Conservation (phyloP, 2,888 invertebrate genomes). For the Mylabris sibirica region DNA sequence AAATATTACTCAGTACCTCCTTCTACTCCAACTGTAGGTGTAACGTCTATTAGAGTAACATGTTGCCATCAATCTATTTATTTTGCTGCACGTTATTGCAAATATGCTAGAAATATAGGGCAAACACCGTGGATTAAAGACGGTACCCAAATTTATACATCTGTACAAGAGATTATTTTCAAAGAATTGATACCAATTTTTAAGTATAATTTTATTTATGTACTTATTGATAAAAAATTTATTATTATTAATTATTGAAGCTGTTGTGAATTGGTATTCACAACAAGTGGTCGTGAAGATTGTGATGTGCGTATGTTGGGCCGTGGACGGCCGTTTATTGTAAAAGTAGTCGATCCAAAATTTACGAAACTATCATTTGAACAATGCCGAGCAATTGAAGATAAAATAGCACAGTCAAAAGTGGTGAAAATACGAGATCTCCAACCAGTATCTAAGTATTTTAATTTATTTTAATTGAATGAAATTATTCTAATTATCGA, state of each 20-base stretch:
- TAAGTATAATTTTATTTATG: constrained; percentile 61
- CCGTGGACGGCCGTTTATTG: constrained; percentile 89
- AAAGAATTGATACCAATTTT: constrained; percentile 69
- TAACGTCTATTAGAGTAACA: constrained; percentile 63
- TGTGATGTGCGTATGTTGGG: constrained; percentile 96
- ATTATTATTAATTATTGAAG: constrained; percentile 22
- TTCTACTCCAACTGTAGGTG: constrained; percentile 57
- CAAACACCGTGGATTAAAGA: constrained; percentile 95
- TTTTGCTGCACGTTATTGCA: constrained; percentile 81
- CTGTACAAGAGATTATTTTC: constrained; percentile 90
- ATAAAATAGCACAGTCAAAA: constrained; percentile 65
- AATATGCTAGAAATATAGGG: constrained; percentile 82
- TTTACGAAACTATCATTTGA: constrained; percentile 63
- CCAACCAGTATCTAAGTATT: constrained; percentile 70
- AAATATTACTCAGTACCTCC: constrained; percentile 66
- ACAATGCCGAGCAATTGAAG: constrained; percentile 67
- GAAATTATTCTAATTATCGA: background rate
- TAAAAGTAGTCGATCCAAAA: constrained; percentile 80
- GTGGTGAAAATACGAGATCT: constrained; percentile 69
- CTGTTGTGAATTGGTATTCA: constrained; percentile 68
- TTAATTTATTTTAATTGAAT: constrained; percentile 15
- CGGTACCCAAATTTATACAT: constrained; percentile 80
- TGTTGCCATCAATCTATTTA: constrained; percentile 70
- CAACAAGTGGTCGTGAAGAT: constrained; percentile 95
- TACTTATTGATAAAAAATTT: constrained; percentile 13